Percentiles rank a stretch among this genome's conserved stretches.
These are phyloP conservation scores for Sula dactylatra DNA, from an alignment of 2,113 vertebrate genomes.

Conservation along the genomic window DNA sequence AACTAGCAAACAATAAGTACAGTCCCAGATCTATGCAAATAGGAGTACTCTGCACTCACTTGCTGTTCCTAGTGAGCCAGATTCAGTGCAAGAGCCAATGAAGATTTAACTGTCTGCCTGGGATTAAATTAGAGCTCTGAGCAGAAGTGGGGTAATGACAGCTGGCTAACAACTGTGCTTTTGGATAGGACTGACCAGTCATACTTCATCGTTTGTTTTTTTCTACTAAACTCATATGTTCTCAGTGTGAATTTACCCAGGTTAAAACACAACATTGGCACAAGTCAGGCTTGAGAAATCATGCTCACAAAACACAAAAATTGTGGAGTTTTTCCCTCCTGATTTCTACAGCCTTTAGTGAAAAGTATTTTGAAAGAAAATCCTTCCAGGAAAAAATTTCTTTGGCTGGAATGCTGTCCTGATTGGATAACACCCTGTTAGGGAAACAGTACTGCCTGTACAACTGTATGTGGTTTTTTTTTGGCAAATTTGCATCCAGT, in stretches of 20 bases:
- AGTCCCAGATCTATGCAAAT: not conserved
- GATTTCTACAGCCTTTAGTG: not conserved
- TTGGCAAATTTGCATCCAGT: not conserved
- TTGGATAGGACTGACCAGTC: not conserved
- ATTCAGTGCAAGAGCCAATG: not conserved
- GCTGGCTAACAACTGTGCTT: not conserved
- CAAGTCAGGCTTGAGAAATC: not conserved
- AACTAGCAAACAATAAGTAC: not conserved
- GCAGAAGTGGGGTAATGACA: not conserved
- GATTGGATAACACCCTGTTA: not conserved
- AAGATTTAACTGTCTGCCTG: not conserved
- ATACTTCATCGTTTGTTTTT: not conserved
- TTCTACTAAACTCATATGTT: not conserved
- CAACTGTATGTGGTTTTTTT: not conserved
- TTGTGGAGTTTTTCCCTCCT: rapidly evolving
- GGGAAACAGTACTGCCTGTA: not conserved
- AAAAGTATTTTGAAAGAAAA: not conserved
- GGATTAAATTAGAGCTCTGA: not conserved
- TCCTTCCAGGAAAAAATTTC: not conserved
- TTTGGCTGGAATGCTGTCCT: not conserved
- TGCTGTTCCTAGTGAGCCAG: not conserved
- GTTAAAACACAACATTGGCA: not conserved
- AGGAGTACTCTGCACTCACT: not conserved
- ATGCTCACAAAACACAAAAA: not conserved
- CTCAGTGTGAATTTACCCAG: not conserved